These are phyloP conservation scores for Drosophila cracens DNA, from an alignment of 2,888 invertebrate species.

Conservation along the genomic window DNA sequence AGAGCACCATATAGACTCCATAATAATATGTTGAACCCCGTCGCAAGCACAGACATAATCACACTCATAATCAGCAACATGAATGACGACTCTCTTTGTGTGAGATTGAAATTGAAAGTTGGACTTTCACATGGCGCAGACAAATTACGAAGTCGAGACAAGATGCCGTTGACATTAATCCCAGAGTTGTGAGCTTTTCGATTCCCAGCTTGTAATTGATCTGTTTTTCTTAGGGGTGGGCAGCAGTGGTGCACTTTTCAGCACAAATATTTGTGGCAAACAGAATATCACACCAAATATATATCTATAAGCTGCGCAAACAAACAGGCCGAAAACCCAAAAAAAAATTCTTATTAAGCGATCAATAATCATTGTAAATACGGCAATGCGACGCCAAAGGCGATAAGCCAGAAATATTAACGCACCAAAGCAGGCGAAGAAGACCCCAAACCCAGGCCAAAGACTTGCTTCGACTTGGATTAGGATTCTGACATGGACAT, in stretches of 20 bases:
- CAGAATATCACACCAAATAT: constrained; percentile 40
- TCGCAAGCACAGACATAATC: constrained; percentile 26
- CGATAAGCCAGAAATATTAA: constrained; percentile 74
- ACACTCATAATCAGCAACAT: constrained; percentile 41
- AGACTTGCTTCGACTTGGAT: neutral
- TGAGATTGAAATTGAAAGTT: constrained; percentile 64
- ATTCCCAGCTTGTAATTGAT: constrained; percentile 59
- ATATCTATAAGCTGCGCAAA: constrained; percentile 56
- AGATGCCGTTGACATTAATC: constrained; percentile 65
- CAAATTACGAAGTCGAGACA: constrained; percentile 32
- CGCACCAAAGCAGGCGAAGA: constrained; percentile 52
- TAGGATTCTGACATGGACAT: constrained; percentile 1
- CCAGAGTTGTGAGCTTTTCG: constrained; percentile 13
- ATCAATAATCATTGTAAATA: constrained; percentile 81
- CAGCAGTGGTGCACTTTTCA: neutral
- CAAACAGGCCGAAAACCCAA: constrained; percentile 20
- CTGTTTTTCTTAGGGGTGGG: constrained; percentile 35
- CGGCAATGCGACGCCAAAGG: constrained; percentile 74
- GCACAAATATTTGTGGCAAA: constrained; percentile 41
- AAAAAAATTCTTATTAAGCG: constrained; percentile 76
- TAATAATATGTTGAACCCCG: constrained; percentile 30
- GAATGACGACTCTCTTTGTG: constrained; percentile 33
- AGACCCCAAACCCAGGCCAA: constrained; percentile 17
- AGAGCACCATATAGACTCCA: neutral
- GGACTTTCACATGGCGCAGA: constrained; percentile 69